Percentiles rank a stretch among this genome's conserved stretches.
phyloP scores from a whole-genome alignment of 2,888 invertebrate genomes.

The Chrysolina americana region DNA sequence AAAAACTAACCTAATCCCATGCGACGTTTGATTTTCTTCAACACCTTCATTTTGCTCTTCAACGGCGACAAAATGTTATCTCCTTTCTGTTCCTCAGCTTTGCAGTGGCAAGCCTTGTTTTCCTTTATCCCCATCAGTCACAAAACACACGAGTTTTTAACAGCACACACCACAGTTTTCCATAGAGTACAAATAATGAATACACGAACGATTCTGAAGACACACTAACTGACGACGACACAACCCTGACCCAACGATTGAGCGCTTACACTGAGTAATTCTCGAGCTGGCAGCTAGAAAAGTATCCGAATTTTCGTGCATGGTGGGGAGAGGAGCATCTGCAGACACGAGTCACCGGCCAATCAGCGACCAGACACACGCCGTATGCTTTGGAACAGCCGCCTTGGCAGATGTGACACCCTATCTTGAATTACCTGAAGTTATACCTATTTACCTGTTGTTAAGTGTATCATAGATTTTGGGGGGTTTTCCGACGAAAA shows the following conservation, averaged over 20 bases:
- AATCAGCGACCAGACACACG: slow-evolving; percentile 73
- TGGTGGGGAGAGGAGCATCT: slow-evolving; percentile 63
- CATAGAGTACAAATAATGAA: slow-evolving; percentile 20
- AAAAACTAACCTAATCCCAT: slow-evolving; percentile 86
- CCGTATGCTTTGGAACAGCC: slow-evolving; percentile 71
- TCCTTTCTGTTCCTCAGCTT: slow-evolving; percentile 61
- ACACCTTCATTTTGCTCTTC: slow-evolving; percentile 86
- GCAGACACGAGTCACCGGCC: slow-evolving; percentile 73
- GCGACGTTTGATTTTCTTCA: slow-evolving; percentile 90
- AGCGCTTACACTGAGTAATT: slow-evolving; percentile 54
- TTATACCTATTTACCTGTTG: slow-evolving; percentile 53
- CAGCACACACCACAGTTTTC: slow-evolving; percentile 32
- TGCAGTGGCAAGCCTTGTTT: slow-evolving; percentile 61
- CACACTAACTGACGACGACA: slow-evolving; percentile 1
- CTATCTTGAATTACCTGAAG: slow-evolving; percentile 56
- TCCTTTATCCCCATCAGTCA: slow-evolving; percentile 68
- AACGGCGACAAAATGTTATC: slow-evolving; percentile 71
- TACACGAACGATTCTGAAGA: slow-evolving; percentile 27
- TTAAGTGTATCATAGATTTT: slow-evolving; percentile 31
- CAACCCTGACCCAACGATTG: not conserved
- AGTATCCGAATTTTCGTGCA: slow-evolving; percentile 54
- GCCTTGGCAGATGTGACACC: slow-evolving; percentile 64
- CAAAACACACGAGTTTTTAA: slow-evolving; percentile 40
- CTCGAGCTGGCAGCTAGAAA: slow-evolving; percentile 58
- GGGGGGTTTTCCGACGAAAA: slow-evolving; percentile 25